Conservation (phyloP, 2,113 vertebrate genomes). For the Silurus meridionalis region DNA sequence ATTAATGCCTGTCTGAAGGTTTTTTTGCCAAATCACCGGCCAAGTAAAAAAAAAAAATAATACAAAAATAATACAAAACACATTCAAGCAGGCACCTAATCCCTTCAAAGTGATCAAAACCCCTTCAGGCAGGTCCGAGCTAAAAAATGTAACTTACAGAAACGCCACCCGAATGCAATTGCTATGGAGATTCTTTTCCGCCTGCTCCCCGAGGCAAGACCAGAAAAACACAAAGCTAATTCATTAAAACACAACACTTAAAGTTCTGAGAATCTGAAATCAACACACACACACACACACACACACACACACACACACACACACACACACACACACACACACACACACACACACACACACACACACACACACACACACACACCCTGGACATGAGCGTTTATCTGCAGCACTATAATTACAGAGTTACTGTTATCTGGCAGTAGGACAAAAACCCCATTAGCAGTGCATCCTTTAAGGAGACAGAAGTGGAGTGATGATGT, state of each 20-base stretch:
- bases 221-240: background rate
- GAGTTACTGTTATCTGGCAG: slow-evolving; percentile 41
- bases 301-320: background rate
- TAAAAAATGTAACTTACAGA: background rate
- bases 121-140: background rate
- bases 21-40: too few relatives aligned
- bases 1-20: background rate
- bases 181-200: background rate
- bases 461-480: slow-evolving; percentile 16
- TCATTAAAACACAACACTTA: background rate
- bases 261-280: background rate
- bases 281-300: background rate
- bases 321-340: background rate
- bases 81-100: background rate
- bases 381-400: slow-evolving; percentile 2
- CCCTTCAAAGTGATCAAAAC: background rate
- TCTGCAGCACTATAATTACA: slow-evolving; percentile 15
- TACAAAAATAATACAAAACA: too few relatives aligned
- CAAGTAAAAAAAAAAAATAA: too few relatives aligned
- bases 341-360: too few relatives aligned
- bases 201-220: background rate
- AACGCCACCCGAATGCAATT: background rate
- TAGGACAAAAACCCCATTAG: slow-evolving; percentile 42
- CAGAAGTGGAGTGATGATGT: slow-evolving; percentile 39
- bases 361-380: background rate